Base-by-base conservation (phyloP, 1,140 invertebrate genomes). In the Drosophila sulfurigaster region DNA sequence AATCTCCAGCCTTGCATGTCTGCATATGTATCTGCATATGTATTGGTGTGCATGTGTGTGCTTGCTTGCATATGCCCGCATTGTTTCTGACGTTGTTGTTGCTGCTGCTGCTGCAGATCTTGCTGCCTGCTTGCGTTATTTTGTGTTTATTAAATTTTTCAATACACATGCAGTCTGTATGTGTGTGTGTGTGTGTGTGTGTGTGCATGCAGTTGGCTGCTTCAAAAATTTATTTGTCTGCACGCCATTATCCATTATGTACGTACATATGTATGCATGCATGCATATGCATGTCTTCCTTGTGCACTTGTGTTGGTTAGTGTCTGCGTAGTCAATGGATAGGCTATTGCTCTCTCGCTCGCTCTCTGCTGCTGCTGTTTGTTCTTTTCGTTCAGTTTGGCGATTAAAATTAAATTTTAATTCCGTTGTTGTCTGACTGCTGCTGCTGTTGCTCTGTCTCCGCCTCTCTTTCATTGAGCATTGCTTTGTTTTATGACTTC, bases 401-500 rank as follows among this genome's bases (percentile, higher is more conserved):
- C 80, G 83, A 87, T 87, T 87, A 87, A 87, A 87, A 87, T 87
- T 87, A 78, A 87, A 88, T 74, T 88, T 87, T 90, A 86, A 88
- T 88, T 87, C 76, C 62, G 52, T 60, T 71, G 51, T 63, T 73
- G 63, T 74, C 64, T 75, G 77, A 78, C 74, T 81, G 72, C 30
- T 35, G 52, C 43, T 48, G 41, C 54, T 45, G 20, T 4, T 25
- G 20, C 81, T 48, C 70, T 63, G 35, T 58, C 56, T 38, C 38
- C 52, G 32, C 15, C 30, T 48, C 69, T 65, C 69, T 81, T 56
- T 73, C 65, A 83, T 71, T 78, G 71, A 73, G 75, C 83, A 78
- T 75, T 74, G 77, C 78, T 81, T 85, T 88, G 78, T 90, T 90
- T 85, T 70, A 79, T 15, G 71, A 89, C 85, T 88, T 90, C 86